These are phyloP conservation scores for Plutella xylostella DNA, from an alignment of 2,888 invertebrate genomes.

Conservation along the genomic window DNA sequence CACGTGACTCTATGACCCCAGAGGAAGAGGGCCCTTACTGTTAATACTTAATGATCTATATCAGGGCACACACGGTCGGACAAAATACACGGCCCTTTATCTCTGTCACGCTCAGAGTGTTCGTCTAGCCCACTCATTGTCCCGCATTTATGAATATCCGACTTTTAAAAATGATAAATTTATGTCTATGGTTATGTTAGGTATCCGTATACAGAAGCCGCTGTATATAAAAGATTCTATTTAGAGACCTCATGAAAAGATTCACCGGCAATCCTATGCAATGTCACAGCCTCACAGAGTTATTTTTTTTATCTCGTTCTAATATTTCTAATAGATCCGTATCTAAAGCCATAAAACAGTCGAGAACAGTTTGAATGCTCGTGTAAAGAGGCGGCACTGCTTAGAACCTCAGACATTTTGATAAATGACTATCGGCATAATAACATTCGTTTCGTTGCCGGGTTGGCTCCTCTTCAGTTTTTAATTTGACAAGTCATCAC, in stretches of 20 bases:
- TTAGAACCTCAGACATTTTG: slow-evolving; percentile 43
- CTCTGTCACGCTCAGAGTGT: slow-evolving; percentile 44
- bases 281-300: too few species aligned
- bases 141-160: slow-evolving; percentile 19
- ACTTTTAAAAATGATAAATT: slow-evolving; percentile 7
- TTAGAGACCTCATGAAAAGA: too few species aligned
- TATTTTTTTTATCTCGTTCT: slow-evolving; percentile 28
- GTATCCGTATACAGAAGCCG: background rate
- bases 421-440: slow-evolving; percentile 57
- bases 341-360: slow-evolving; percentile 36
- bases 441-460: slow-evolving; percentile 43
- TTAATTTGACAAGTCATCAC: slow-evolving; percentile 48
- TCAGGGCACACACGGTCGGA: slow-evolving; percentile 32
- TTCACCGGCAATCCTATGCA: too few species aligned
- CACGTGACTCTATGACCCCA: slow-evolving; percentile 43
- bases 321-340: slow-evolving; percentile 32
- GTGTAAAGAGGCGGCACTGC: slow-evolving; percentile 20
- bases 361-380: slow-evolving; percentile 28
- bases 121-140: slow-evolving; percentile 28
- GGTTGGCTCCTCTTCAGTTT: slow-evolving; percentile 36
- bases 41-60: slow-evolving; percentile 41
- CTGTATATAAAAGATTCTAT: background rate
- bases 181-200: background rate
- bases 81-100: slow-evolving; percentile 42
- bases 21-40: slow-evolving; percentile 53